Conservation (phyloP, 2,888 invertebrate species). For the Drosophila diplacantha region DNA sequence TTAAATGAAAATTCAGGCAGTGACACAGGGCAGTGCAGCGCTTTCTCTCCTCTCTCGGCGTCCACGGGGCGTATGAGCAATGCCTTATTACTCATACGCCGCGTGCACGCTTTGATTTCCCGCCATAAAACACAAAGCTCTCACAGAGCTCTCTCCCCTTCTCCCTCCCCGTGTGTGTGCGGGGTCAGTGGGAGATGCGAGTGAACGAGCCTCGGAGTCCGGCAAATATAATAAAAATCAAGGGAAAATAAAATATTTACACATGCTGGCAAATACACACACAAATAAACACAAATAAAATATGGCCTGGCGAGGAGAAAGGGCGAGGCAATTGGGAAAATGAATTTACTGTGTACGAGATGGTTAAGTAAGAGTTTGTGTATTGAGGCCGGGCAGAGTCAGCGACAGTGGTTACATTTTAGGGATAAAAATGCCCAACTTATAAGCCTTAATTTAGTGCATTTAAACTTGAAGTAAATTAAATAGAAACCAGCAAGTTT, state of each 20-base stretch:
- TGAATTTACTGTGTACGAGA: slow-evolving; percentile 66
- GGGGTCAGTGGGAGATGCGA: slow-evolving; percentile 42
- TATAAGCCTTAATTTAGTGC: too few species aligned
- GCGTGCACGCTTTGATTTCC: slow-evolving; percentile 56
- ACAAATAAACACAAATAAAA: slow-evolving; percentile 66
- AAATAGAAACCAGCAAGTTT: too few species aligned
- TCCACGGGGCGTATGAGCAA: neutral
- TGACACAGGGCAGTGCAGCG: slow-evolving; percentile 26
- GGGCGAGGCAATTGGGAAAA: slow-evolving; percentile 63
- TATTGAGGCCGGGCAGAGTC: neutral
- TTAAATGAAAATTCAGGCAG: slow-evolving; percentile 65
- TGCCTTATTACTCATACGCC: slow-evolving; percentile 58
- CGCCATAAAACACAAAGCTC: slow-evolving; percentile 49
- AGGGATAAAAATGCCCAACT: too few species aligned
- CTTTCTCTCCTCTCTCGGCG: neutral
- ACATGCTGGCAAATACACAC: slow-evolving; percentile 50
- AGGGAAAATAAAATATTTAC: slow-evolving; percentile 69
- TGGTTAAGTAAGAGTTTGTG: slow-evolving; percentile 60
- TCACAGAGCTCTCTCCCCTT: neutral
- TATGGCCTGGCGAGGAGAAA: slow-evolving; percentile 34
- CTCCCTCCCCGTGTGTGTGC: neutral
- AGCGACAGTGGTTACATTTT: slow-evolving; percentile 12
- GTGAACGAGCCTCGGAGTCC: slow-evolving; percentile 34
- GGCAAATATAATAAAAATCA: slow-evolving; percentile 68
- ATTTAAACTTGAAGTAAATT: too few species aligned